Base-by-base conservation (phyloP, 1,140 invertebrate genomes). In the Andricus grossulariae region DNA sequence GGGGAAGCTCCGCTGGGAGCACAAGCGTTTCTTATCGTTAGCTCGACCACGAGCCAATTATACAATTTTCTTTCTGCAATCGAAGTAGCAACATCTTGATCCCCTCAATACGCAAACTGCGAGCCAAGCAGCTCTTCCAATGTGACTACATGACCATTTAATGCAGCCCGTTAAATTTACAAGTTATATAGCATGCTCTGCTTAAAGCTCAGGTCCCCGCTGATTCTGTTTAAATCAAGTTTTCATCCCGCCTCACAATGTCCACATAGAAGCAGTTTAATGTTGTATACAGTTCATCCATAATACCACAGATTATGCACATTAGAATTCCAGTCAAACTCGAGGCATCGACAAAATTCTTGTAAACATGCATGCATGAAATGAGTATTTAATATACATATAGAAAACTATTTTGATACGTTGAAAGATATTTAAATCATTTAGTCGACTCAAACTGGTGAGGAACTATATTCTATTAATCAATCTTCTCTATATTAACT, bases 51-150 rank as follows among this genome's bases (percentile, higher is more conserved):
- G 25, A 66, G 60, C 60, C 60, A 66, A 66, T 66, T 66, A 66
- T 32, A 66, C 60, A 21, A 66, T 66, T 66, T 66, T 66, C 60
- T 66, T 66, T 66, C 60, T 66, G 25, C 16, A 45, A 66, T 66
- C 60, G 45, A 66, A 66, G 60, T 66, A 66, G 25, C 25, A 66
- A 45, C 60, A 66, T 66, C 60, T 66, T 66, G 60, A 66, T 66
- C 60, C 39, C 60, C 60, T 39, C 15, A 32, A 66, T 66, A 66
- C 60, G 25, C 32, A 45, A 66, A 66, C 21, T 66, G 60, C 60
- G 25, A 39, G 60, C n/a, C 15, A 66, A 66, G n/a, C 32, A 66
- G 60, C 60, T 45, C 16, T 66, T 39, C 32, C 60, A 39, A 66
- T 66, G 32, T 66, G 32, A 66, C 60, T 66, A 39, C 60, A 66